phyloP scores from a whole-genome alignment of 2,113 vertebrate species.

The Grallaria varia region DNA sequence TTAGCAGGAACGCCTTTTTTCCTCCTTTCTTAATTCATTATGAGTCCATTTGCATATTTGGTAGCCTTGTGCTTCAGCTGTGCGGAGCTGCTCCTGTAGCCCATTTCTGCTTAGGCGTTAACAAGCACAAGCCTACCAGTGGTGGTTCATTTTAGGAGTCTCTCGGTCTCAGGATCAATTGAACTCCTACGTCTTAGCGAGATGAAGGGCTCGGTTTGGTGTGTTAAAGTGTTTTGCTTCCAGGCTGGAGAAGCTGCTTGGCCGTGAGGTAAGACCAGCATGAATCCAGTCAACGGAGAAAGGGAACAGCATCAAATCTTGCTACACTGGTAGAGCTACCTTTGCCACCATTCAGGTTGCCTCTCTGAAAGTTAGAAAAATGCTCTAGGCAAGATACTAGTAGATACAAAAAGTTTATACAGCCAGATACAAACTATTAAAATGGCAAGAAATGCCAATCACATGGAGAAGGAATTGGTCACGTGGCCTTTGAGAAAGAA shows the following conservation, averaged over 20 bases:
- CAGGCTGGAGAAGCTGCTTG: neutral
- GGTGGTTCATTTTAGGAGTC: neutral
- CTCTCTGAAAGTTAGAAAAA: neutral
- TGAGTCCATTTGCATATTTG: neutral
- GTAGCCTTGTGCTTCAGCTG: neutral
- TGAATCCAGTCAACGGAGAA: neutral
- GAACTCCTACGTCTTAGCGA: neutral
- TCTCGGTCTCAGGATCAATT: neutral
- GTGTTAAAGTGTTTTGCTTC: neutral
- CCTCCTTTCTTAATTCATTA: neutral
- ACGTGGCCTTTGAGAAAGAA: neutral
- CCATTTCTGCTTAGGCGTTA: neutral
- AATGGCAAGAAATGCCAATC: neutral
- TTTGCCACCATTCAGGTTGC: neutral
- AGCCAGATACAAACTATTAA: neutral
- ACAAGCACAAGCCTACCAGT: neutral
- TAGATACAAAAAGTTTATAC: neutral
- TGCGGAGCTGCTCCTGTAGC: neutral
- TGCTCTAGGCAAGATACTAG: neutral
- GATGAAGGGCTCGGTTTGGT: neutral
- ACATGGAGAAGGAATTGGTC: neutral
- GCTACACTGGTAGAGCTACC: neutral
- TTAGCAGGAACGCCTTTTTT: neutral
- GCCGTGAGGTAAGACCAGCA: neutral
- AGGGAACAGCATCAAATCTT: neutral